Base-by-base conservation (phyloP, 2,888 invertebrate species). In the Sicus ferrugineus region DNA sequence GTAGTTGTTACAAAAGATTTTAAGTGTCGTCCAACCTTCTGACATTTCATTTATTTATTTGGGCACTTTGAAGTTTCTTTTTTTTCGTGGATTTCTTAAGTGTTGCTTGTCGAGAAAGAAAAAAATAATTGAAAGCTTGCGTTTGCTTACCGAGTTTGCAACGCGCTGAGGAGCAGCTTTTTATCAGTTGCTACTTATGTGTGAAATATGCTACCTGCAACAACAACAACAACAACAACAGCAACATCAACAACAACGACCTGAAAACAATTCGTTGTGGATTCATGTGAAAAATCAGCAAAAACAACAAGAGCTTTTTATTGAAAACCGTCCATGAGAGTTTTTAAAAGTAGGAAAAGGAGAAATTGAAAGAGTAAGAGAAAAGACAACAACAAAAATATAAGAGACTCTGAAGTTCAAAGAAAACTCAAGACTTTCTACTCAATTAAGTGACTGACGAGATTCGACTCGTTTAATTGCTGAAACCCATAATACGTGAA, bases 401-500 rank as follows among this genome's bases (percentile, higher is more conserved):
- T 26, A 54, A 61, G 16, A 42, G 23, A 61, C 30, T 38, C 11
- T 21, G 16, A 54, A 54, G 11, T n/a, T 14, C 16, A 2, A 52
- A 52, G 23, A 23, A 23, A 14, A 52, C 52, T 26, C 38, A 59
- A n/a, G 26, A 54, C 54, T 54, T 54, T 54, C 54, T 54, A 54
- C 54, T 54, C 28, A 54, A 54, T 54, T 54, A 54, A 54, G 26
- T 54, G 28, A 54, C 28, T 23, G 54, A 54, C 54, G 14, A n/a
- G n/a, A 54, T 54, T 54, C 54, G 23, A 54, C 28, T 54, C 28
- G 54, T 54, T 54, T 54, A 54, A 54, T 54, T 54, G 54, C 28
- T 23, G 16, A 1, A 42, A 42, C 42, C 46, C 14, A 62, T 34
- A 42, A 48, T 26, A 26, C 28, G 54, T 52, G 28, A 54, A 54